A percentile compares a stretch with the other conserved stretches of the same genome.
phyloP scores from a whole-genome alignment of 2,888 invertebrate species.

The Lordiphosa andalusiaca region DNA sequence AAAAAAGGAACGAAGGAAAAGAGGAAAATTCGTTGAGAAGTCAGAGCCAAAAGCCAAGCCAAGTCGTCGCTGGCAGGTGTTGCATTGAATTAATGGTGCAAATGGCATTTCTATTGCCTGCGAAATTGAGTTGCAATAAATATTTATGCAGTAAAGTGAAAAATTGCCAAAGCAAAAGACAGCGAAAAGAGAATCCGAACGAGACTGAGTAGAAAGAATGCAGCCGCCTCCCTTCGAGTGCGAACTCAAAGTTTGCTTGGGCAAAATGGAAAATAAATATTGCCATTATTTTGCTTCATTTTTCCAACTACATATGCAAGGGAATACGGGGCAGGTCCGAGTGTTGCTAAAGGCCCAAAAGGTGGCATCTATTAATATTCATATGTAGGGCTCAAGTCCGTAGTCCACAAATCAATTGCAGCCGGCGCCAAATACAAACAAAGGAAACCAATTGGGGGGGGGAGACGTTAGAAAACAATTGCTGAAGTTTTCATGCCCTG shows the following conservation, averaged over 20 bases:
- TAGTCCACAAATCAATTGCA: conserved; percentile 63
- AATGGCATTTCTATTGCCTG: conserved; percentile 75
- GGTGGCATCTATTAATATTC: conserved; percentile 58
- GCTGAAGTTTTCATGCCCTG: no score
- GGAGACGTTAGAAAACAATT: no score
- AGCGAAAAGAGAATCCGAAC: conserved; percentile 11
- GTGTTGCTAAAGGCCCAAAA: conserved; percentile 3
- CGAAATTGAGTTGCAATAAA: conserved; percentile 73
- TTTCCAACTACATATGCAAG: conserved; percentile 18
- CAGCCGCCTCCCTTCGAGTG: conserved; percentile 21
- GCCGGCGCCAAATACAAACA: conserved; percentile 61
- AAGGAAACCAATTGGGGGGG: conserved; percentile 15
- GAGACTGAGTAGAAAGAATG: no score
- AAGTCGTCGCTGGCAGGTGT: conserved; percentile 72
- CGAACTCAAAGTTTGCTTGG: conserved; percentile 50
- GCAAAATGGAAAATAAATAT: conserved; percentile 68
- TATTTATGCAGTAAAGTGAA: conserved; percentile 73
- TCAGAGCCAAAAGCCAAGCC: conserved; percentile 63
- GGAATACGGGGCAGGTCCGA: neutral
- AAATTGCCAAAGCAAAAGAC: conserved; percentile 68
- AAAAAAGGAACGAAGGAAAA: conserved; percentile 1
- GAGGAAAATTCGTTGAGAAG: conserved; percentile 35
- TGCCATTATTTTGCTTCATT: conserved; percentile 60
- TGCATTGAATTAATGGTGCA: conserved; percentile 74
- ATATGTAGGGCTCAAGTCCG: conserved; percentile 54